Evolutionary conservation across 2,797 vertebrate species (phyloP).

Genomic region (Pteronotus mesoamericanus): DNA sequence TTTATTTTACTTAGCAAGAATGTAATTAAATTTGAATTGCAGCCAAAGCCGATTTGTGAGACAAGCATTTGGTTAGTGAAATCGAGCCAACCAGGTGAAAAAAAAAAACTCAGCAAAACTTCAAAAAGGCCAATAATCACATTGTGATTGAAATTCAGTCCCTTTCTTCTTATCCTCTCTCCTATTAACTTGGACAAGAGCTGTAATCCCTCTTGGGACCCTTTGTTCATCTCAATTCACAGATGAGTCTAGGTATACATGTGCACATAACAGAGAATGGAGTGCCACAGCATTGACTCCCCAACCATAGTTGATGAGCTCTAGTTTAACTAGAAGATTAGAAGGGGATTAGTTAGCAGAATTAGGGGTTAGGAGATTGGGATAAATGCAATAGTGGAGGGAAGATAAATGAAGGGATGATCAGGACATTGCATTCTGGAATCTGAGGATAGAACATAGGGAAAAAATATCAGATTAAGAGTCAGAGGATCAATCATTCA

Average conservation of each 20-base stretch:
- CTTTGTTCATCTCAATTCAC: background rate
- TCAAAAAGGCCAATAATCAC: slow-evolving; percentile 64
- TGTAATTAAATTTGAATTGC: slow-evolving; percentile 75
- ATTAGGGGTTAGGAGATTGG: background rate
- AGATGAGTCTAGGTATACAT: background rate
- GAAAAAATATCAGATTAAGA: background rate
- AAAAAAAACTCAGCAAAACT: slow-evolving; percentile 48
- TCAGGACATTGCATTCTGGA: background rate
- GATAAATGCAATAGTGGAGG: background rate
- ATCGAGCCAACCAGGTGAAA: slow-evolving; percentile 58
- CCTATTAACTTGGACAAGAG: slow-evolving; percentile 48
- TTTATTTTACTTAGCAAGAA: slow-evolving; percentile 62
- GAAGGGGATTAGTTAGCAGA: background rate
- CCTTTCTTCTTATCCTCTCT: slow-evolving; percentile 41
- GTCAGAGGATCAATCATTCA: background rate
- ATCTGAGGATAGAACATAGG: background rate
- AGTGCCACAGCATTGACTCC: accelerated
- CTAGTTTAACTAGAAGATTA: background rate
- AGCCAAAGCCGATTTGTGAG: slow-evolving; percentile 68
- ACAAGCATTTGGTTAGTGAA: slow-evolving; percentile 61
- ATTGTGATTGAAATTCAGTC: slow-evolving; percentile 64
- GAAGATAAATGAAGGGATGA: background rate
- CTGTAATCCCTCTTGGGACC: background rate
- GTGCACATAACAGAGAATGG: background rate
- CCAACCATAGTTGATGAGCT: background rate